A percentile compares a stretch with the other conserved stretches of the same genome.
These are phyloP conservation scores for Sylvilagus floridanus DNA, from an alignment of 2,797 vertebrate species.

Conservation along the genomic window DNA sequence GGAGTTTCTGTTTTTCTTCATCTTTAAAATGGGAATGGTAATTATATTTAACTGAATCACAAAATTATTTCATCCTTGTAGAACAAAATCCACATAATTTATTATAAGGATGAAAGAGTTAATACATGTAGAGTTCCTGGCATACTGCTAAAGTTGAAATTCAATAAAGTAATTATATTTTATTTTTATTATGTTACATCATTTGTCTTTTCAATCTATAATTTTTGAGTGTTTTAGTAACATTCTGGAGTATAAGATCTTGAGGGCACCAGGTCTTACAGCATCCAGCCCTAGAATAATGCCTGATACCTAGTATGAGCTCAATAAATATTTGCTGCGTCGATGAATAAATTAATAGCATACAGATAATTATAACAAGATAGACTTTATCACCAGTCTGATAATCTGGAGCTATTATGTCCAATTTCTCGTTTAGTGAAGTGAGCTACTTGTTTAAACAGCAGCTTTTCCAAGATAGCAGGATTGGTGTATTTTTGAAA, in stretches of 20 bases:
- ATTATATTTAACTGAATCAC: neutral
- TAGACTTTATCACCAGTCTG: neutral
- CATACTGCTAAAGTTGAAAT: neutral
- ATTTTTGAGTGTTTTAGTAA: neutral
- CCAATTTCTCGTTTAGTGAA: neutral
- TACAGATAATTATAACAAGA: neutral
- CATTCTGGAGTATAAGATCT: neutral
- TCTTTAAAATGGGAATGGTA: slow-evolving; percentile 15
- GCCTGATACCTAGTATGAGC: neutral
- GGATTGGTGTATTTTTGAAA: neutral
- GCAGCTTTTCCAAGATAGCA: neutral
- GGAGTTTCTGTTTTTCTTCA: neutral
- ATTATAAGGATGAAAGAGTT: neutral
- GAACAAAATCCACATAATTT: neutral
- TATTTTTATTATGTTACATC: neutral
- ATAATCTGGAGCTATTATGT: neutral
- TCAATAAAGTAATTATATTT: neutral
- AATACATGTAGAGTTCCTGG: neutral
- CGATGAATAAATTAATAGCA: neutral
- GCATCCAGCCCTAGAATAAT: neutral
- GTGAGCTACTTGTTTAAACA: neutral
- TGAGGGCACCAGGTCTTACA: neutral
- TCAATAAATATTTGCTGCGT: neutral
- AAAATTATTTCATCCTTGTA: neutral
- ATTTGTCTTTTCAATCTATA: neutral